Conservation (phyloP, 2,888 invertebrate species). For the Belgica antarctica region DNA sequence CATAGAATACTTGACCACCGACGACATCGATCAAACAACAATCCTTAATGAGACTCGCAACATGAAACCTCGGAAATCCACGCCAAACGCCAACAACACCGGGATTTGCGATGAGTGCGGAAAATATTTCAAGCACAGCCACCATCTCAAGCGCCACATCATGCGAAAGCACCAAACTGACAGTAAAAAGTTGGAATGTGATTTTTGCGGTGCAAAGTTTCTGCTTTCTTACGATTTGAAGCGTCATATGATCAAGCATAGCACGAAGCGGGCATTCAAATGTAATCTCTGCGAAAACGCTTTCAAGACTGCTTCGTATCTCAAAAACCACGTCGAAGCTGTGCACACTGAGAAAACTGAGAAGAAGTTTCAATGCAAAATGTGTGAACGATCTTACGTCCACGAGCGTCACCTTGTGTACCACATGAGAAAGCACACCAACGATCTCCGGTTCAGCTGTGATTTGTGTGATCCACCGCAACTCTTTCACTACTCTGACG, state of each 20-base stretch:
- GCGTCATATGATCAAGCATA: conserved; percentile 26
- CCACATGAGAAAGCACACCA: conserved; percentile 2
- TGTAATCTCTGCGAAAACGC: neutral
- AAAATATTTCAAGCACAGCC: neutral
- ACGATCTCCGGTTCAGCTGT: conserved; percentile 5
- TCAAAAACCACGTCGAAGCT: neutral
- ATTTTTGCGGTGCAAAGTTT: neutral
- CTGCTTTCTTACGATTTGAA: neutral
- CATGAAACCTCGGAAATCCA: neutral
- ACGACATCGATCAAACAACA: neutral
- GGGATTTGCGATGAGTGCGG: conserved; percentile 25
- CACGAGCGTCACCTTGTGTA: conserved; percentile 22
- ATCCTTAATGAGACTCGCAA: neutral
- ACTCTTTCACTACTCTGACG: conserved; percentile 26
- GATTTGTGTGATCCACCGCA: conserved; percentile 26
- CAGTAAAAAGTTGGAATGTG: conserved; percentile 3
- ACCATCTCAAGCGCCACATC: neutral
- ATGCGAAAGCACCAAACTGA: conserved; percentile 16
- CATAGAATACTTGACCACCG: neutral
- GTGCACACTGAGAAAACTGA: neutral
- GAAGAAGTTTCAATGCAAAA: conserved; percentile 8
- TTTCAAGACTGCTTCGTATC: conserved; percentile 26
- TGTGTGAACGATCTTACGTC: conserved; percentile 11
- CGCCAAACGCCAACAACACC: neutral
- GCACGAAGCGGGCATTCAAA: neutral